Conservation (phyloP, 2,888 invertebrate genomes). For the Cantharis nigra region DNA sequence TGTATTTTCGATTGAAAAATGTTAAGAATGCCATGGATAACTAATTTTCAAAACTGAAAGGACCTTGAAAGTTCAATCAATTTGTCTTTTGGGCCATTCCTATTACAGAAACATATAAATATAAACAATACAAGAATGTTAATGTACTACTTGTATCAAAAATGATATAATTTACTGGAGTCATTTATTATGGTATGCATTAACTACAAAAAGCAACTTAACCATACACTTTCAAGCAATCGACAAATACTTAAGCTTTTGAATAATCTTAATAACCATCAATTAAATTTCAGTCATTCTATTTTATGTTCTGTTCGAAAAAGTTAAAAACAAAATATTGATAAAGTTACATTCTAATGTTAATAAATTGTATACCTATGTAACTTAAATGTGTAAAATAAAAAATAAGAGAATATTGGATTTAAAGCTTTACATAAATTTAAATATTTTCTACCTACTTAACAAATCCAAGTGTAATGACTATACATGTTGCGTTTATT, state of each 20-base stretch:
- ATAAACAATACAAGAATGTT: background rate
- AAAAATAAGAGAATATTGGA: conserved; percentile 17
- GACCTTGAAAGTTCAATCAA: background rate
- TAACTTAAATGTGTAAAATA: conserved; percentile 6
- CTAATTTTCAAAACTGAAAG: background rate
- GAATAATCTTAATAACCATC: background rate
- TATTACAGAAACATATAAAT: background rate
- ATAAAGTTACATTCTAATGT: background rate
- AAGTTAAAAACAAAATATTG: background rate
- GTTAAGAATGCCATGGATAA: background rate
- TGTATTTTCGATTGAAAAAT: background rate
- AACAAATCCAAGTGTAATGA: conserved; percentile 7
- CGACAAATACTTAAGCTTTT: background rate
- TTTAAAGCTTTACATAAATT: conserved; percentile 20
- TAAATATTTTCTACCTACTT: conserved; percentile 13
- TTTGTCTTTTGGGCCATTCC: background rate
- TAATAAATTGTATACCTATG: background rate
- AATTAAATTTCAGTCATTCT: background rate
- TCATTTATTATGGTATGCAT: background rate
- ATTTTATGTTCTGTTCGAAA: background rate
- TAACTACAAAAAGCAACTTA: background rate
- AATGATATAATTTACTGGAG: background rate
- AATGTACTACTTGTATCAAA: background rate
- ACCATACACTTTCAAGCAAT: background rate
- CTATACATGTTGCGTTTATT: conserved; percentile 8